phyloP scores from a whole-genome alignment of 2,797 vertebrate genomes.

The Molossus alvarezi region DNA sequence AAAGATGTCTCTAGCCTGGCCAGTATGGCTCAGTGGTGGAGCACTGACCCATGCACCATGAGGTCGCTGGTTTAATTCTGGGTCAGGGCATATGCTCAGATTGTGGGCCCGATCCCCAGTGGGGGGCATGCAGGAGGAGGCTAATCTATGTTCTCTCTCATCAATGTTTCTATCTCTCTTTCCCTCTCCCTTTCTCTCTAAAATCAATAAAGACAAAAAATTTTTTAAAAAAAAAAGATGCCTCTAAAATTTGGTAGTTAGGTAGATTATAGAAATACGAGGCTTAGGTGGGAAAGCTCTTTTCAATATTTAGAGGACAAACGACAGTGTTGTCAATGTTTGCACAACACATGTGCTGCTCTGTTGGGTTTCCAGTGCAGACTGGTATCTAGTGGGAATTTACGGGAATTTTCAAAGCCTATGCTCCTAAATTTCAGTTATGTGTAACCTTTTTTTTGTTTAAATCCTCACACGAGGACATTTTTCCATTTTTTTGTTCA shows the following conservation, averaged over 20 bases:
- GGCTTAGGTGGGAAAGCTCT: background rate
- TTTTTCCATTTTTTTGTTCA: no score
- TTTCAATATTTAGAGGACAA: background rate
- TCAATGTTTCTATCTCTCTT: no score
- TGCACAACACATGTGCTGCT: background rate
- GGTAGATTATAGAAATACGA: conserved; percentile 30
- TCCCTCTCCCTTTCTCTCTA: no score
- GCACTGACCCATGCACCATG: no score
- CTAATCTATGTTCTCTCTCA: no score
- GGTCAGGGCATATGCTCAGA: no score
- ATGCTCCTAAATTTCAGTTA: background rate
- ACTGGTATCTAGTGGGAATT: background rate
- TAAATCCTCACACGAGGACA: no score
- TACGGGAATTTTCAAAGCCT: background rate
- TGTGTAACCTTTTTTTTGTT: background rate
- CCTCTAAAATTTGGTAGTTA: conserved; percentile 21
- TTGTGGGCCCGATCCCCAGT: no score
- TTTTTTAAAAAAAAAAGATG: background rate
- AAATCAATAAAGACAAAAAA: no score
- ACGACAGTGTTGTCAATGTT: background rate
- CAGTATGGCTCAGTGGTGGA: no score
- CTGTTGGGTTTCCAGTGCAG: background rate
- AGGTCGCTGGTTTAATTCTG: no score
- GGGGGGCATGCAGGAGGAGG: no score
- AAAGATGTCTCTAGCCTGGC: background rate